Evolutionary conservation across 2,888 invertebrate genomes (phyloP).

Genomic region (Chrysolina oricalcia): DNA sequence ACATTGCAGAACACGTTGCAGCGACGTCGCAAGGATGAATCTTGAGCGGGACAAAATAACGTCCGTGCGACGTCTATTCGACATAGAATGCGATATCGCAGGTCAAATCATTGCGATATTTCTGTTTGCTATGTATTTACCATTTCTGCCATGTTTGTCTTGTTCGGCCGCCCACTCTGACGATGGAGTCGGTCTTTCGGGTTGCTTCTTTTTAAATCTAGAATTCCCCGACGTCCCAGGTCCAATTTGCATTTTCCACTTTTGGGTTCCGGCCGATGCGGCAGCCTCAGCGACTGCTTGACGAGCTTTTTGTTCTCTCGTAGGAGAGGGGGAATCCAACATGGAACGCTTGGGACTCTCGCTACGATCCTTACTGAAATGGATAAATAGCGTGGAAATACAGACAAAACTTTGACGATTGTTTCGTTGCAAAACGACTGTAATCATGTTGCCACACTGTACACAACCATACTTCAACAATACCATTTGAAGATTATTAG

Average conservation of each 20-base stretch:
- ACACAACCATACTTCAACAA: too few species aligned
- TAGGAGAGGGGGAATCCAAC: conserved; percentile 71
- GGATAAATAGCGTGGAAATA: not conserved
- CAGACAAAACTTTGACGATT: too few species aligned
- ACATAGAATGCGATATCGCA: too few species aligned
- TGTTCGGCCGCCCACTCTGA: conserved; percentile 73
- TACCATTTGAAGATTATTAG: too few species aligned
- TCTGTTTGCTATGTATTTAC: too few species aligned
- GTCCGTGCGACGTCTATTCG: too few species aligned
- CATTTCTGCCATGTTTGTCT: conserved; percentile 72
- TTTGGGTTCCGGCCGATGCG: conserved; percentile 73
- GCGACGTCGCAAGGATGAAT: too few species aligned
- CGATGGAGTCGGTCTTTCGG: conserved; percentile 66
- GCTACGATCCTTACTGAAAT: conserved; percentile 64
- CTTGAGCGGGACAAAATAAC: too few species aligned
- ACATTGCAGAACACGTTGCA: too few species aligned
- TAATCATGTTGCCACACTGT: too few species aligned
- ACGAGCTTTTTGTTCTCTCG: conserved; percentile 71
- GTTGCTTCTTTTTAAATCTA: conserved; percentile 79
- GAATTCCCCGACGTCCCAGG: conserved; percentile 72
- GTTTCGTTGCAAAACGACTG: too few species aligned
- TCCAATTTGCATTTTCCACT: conserved; percentile 83
- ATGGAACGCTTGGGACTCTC: conserved; percentile 66
- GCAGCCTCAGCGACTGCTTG: conserved; percentile 73
- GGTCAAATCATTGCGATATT: too few species aligned